Evolutionary conservation across 1,140 invertebrate genomes (phyloP).

Genomic region (Whitmania pigra): DNA sequence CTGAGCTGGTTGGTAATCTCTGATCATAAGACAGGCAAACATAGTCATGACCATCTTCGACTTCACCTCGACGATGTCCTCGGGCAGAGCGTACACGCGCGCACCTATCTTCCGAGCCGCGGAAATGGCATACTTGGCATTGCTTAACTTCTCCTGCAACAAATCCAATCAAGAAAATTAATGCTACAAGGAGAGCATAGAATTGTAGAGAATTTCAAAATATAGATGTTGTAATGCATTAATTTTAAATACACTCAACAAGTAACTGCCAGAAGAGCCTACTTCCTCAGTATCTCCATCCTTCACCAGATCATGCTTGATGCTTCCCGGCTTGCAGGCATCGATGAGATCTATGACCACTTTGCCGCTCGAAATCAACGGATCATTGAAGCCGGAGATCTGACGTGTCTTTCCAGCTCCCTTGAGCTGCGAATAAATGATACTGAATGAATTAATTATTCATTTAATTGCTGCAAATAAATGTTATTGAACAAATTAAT

Average conservation of each 20-base stretch:
- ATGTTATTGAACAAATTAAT: too few relatives aligned
- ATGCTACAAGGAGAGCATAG: not conserved
- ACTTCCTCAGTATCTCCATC: conserved; percentile 67
- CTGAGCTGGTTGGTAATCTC: conserved; percentile 48
- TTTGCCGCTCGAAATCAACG: conserved; percentile 64
- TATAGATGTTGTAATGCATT: not conserved
- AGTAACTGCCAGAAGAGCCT: not conserved
- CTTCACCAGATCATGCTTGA: conserved; percentile 83
- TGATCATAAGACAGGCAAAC: conserved; percentile 94
- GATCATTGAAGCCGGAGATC: conserved; percentile 79
- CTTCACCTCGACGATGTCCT: conserved; percentile 95
- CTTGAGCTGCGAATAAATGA: conserved; percentile 37
- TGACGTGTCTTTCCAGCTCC: conserved; percentile 62
- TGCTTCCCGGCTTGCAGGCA: conserved; percentile 82
- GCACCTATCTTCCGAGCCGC: conserved; percentile 93
- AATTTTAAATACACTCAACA: not conserved
- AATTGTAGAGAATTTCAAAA: not conserved
- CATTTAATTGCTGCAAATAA: too few relatives aligned
- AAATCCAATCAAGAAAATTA: not conserved
- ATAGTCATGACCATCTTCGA: conserved; percentile 99
- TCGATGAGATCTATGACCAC: conserved; percentile 91
- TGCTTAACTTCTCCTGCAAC: conserved; percentile 71
- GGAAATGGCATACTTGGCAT: conserved; percentile 96
- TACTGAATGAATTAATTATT: too few relatives aligned
- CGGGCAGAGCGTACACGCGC: conserved; percentile 91